These are phyloP conservation scores for Macheiramphus alcinus DNA, from an alignment of 2,113 vertebrate species.

Conservation along the genomic window DNA sequence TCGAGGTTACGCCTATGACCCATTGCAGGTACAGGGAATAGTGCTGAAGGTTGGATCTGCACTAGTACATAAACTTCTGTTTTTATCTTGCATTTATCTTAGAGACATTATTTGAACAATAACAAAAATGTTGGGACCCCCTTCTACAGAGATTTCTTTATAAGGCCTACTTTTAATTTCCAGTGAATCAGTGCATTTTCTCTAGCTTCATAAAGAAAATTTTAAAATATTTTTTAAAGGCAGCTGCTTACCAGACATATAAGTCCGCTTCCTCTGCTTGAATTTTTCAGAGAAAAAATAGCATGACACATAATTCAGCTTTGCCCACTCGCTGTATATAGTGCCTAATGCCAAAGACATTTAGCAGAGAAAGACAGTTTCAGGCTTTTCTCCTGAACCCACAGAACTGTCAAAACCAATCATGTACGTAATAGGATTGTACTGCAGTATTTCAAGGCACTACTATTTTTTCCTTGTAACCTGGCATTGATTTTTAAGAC, in stretches of 20 bases:
- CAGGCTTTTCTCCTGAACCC: background rate
- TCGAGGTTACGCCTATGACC: background rate
- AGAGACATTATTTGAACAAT: background rate
- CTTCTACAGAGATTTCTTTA: background rate
- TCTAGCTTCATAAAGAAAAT: background rate
- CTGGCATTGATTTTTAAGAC: slow-evolving; percentile 11
- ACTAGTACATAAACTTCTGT: background rate
- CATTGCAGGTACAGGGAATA: background rate
- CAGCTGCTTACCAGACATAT: background rate
- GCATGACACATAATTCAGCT: background rate
- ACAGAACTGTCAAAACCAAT: background rate
- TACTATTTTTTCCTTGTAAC: background rate
- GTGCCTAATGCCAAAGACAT: background rate
- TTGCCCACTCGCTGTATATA: background rate
- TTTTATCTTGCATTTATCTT: background rate
- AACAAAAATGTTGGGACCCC: background rate
- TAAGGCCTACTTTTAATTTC: background rate
- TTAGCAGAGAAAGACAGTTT: background rate
- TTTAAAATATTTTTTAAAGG: background rate
- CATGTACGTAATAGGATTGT: background rate
- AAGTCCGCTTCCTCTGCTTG: background rate
- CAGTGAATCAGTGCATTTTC: background rate
- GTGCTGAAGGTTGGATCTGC: background rate
- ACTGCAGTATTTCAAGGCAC: background rate
- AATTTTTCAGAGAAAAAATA: background rate